These are phyloP conservation scores for Macrobrachium nipponense DNA, from an alignment of 1,140 invertebrate genomes.

Conservation along the genomic window DNA sequence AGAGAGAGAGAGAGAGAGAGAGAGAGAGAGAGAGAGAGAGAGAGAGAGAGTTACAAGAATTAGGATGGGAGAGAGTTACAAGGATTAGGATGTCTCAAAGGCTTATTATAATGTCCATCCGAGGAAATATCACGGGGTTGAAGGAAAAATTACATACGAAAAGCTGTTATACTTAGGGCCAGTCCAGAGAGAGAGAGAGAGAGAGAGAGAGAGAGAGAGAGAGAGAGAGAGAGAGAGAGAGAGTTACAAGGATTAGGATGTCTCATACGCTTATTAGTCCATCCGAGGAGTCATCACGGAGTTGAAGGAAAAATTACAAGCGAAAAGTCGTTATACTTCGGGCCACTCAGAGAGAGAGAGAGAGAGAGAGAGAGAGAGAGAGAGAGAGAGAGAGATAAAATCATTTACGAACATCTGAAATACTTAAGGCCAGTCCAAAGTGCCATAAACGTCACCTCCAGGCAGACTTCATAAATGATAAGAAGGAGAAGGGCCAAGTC, in stretches of 20 bases:
- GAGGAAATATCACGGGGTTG: no score
- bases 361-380: slow-evolving; percentile 33
- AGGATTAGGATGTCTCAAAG: no score
- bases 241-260: no score
- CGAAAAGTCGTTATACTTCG: background rate
- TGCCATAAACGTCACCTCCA: no score
- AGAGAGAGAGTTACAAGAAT: no score
- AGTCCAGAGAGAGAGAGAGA: slow-evolving; percentile 31
- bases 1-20: background rate
- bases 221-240: slow-evolving; percentile 19
- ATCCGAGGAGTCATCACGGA: no score
- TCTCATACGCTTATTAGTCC: no score
- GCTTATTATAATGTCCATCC: no score
- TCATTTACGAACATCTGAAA: no score
- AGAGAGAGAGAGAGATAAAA: slow-evolving; percentile 21
- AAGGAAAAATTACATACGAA: background rate
- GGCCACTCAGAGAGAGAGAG: slow-evolving; percentile 22
- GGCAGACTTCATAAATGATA: no score
- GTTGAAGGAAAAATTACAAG: background rate
- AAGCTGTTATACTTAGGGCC: background rate
- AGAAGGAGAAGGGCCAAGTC: no score
- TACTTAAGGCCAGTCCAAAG: no score
- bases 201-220: slow-evolving; percentile 33
- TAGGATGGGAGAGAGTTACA: background rate
- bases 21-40: slow-evolving; percentile 8